Conservation (phyloP, 2,797 vertebrate genomes). For the Cyprinodon diabolis region DNA sequence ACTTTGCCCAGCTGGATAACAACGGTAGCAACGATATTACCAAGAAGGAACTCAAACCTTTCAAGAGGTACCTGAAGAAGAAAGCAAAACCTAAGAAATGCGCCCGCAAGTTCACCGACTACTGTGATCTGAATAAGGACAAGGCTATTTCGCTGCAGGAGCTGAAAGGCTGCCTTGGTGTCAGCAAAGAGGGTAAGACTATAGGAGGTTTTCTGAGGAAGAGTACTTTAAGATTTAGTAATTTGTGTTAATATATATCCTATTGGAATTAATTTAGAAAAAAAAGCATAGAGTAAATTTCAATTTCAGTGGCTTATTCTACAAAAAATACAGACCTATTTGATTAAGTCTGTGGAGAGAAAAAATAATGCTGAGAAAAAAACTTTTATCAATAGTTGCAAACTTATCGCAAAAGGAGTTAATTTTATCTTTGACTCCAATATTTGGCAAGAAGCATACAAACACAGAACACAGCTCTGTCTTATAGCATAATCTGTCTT, state of each 20-base stretch:
- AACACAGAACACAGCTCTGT: too few species aligned
- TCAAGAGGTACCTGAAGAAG: conserved; percentile 97
- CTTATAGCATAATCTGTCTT: background rate
- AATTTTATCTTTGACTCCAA: background rate
- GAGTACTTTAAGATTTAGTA: background rate
- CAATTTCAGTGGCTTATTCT: background rate
- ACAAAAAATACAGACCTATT: background rate
- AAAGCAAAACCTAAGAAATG: conserved; percentile 99
- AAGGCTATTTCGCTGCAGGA: conserved; percentile 93
- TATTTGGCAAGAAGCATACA: background rate
- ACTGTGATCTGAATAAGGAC: conserved; percentile 98
- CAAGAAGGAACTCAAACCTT: conserved; percentile 96
- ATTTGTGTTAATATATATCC: background rate
- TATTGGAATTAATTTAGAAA: background rate
- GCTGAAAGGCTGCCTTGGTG: conserved; percentile 96
- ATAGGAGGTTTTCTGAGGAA: background rate
- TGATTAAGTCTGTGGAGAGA: background rate
- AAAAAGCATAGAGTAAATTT: background rate
- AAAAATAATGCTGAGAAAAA: background rate
- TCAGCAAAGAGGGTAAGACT: conserved; percentile 90
- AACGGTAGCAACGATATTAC: conserved; percentile 94
- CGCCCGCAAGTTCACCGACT: conserved; percentile 94
- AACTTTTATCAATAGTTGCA: background rate
- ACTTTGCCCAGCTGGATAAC: conserved; percentile 95
- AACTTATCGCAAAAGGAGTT: background rate